Evolutionary conservation across 2,888 invertebrate species (phyloP), one percentile per base, ranked within the genome.

Genomic region (Cynaeus angustus): DNA sequence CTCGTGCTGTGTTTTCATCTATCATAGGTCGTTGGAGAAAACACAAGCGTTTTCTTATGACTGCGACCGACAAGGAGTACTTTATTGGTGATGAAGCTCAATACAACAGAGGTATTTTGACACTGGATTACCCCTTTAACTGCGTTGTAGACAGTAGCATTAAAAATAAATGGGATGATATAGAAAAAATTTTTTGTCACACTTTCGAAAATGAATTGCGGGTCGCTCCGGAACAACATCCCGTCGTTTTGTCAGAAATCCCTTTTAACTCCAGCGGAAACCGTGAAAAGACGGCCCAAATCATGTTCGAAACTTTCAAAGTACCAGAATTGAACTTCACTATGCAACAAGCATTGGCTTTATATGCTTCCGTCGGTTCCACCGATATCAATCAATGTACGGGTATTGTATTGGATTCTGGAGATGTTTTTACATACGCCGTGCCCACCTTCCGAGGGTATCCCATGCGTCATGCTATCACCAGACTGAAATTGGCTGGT

Each of bases 121-220:
- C 96, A 76, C 88, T 97, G 84, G 97, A 97, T 86, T 97, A 97
- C 88, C 97, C 97, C n/a, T n/a, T n/a, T n/a, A n/a, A n/a, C n/a
- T n/a, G n/a, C 83, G 97, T 97, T 86, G 97, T 97, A 86, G 96
- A 97, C 88, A 97, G 97, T 82, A 97, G 97, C 87, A 95, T 97
- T 84, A 97, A 97, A 86, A 97, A 97, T 91, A n/a, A n/a, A n/a
- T 97, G 97, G 97, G 97, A 97, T 83, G 97, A 97, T 83, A 97
- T 98, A 97, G 97, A 97, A 88, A 97, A 98, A 88, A 97, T 98
- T 89, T 98, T 97, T 97, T 97, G 97, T 87, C 97, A 98, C 89
- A 97, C 97, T 83, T 97, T 97, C 92, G 97, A 98, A 93, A 97
- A 98, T 85, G 96, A 97, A 87, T 90, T 98, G 84, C 92, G 97